These are phyloP conservation scores for Mythimna loreyi DNA, from an alignment of 2,888 invertebrate species.

Conservation along the genomic window DNA sequence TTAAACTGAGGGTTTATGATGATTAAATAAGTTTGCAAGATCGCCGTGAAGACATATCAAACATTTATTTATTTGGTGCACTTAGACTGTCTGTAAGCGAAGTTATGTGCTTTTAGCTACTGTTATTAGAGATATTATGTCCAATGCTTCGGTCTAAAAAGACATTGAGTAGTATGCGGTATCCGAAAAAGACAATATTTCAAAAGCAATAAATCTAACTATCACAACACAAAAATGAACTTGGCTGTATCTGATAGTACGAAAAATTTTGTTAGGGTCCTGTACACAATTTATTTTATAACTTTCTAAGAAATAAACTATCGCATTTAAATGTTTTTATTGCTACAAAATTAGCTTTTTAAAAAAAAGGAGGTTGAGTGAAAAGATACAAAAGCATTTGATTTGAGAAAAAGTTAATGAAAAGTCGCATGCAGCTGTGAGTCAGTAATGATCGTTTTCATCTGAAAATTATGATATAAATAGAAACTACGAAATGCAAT, in stretches of 20 bases:
- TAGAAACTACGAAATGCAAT: not conserved
- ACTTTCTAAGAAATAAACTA: conserved; percentile 17
- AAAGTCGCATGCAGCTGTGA: conserved; percentile 16
- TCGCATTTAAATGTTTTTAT: conserved; percentile 27
- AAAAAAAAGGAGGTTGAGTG: conserved; percentile 23
- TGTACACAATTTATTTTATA: conserved; percentile 32
- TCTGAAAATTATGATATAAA: not conserved
- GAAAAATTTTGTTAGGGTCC: conserved; percentile 19
- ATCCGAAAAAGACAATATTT: too few species aligned
- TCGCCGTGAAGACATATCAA: conserved; percentile 7
- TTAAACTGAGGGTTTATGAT: conserved; percentile 38
- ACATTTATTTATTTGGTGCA: conserved; percentile 22
- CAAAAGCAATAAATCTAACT: not conserved
- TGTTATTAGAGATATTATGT: not conserved
- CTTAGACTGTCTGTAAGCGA: not conserved
- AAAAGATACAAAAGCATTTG: conserved; percentile 10
- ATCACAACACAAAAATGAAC: conserved; percentile 14
- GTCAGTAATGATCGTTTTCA: conserved; percentile 25
- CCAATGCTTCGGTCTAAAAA: not conserved
- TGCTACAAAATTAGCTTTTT: conserved; percentile 9
- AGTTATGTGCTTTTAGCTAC: conserved; percentile 1
- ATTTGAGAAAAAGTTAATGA: conserved; percentile 37
- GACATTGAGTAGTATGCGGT: too few species aligned
- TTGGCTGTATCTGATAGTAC: not conserved
- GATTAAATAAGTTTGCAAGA: conserved; percentile 48